Evolutionary conservation across 2,113 vertebrate genomes (phyloP), one percentile per base, ranked within the genome.

Genomic region (Trichechus manatus): DNA sequence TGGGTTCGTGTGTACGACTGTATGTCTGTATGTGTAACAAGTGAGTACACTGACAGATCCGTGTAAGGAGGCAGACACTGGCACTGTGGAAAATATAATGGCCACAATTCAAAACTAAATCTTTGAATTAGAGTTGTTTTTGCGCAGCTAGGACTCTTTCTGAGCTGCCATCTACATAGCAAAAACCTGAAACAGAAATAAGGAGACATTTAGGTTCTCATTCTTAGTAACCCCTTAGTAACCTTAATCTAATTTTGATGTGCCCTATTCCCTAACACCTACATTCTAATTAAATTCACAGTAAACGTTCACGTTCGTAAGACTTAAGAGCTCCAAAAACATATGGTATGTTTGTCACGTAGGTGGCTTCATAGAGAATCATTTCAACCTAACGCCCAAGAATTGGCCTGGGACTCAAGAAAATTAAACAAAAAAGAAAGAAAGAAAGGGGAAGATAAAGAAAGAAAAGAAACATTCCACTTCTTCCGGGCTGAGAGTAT

Each of bases 221-320:
- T 86, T 92, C 63, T 91, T 89, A 83, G 87, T n/a, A 81, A 83
- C 0, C 47, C 29, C 2, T 70, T 88, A 23, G 87, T 81, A 61
- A 81, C 89, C 95, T 92, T 91, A 39, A 77, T 44, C 78, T 92
- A 81, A 95, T 33, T 59, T 42, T 50, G 9, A 5, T 72, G 27
- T 92, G 39, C 61, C n/a, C 31, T 91, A 53, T 85, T 80, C 23
- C 80, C 39, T 93, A 90, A 89, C 22, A 70, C 31, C 42, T 85
- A 70, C 44, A 84, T 77, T 94, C 82, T 97, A 95, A 95, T 75
- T 93, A 95, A 87, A 89, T 84, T 84, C 36, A 93, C 44, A 77
- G 2, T 85, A 14, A 72, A 39, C 50, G 87, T 97, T 96, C 50
- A 87, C 64, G 83, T 93, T 94, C 39, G 15, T 70, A 44, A 92